Evolutionary conservation across 2,113 vertebrate species (phyloP), one percentile per base, ranked within the genome.

Genomic region (Thamnophis sirtalis): DNA sequence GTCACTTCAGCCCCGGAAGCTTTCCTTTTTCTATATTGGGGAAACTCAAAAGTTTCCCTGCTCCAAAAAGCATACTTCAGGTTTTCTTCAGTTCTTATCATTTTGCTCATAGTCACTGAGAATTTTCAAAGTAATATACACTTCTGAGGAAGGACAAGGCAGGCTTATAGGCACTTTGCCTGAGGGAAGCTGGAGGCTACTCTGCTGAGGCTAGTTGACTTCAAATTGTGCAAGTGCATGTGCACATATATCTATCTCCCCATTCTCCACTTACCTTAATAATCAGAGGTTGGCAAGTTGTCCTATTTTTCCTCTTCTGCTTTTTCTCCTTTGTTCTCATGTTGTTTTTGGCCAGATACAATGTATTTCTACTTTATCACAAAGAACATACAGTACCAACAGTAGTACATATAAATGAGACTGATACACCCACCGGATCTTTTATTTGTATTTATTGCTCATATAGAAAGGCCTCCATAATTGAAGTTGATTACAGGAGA

Each of bases 161-260:
- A 87, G 84, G 26, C 54, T 87, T 91, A 33, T 84, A 28, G 51
- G 86, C 73, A 84, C 91, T 84, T 87, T 92, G 60, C 60, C 63
- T 92, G 63, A 55, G 33, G 51, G 33, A 49, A 48, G 60, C 58
- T 87, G 22, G 7, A 38, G n/a, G 60, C n/a, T 49, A 5, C 9
- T 56, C 26, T 92, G 63, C 51, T 49, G 63, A 43, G 63, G 88
- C 48, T 86, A 55, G 38, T n/a, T n/a, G 5, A 49, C 19, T 87
- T 68, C 38, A 54, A 60, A 87, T 54, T 87, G 48, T 28, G n/a
- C 38, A 84, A 5, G 21, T 53, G 10, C 38, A 22, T 33, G 26
- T 51, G 4, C 80, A 91, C 43, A 28, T 17, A 85, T 85, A 48
- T 26, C 15, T 84, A 19, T 43, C n/a, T 22, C 21, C 21, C 38